These are phyloP conservation scores for Fringilla coelebs DNA, from an alignment of 2,797 vertebrate species.

Conservation along the genomic window DNA sequence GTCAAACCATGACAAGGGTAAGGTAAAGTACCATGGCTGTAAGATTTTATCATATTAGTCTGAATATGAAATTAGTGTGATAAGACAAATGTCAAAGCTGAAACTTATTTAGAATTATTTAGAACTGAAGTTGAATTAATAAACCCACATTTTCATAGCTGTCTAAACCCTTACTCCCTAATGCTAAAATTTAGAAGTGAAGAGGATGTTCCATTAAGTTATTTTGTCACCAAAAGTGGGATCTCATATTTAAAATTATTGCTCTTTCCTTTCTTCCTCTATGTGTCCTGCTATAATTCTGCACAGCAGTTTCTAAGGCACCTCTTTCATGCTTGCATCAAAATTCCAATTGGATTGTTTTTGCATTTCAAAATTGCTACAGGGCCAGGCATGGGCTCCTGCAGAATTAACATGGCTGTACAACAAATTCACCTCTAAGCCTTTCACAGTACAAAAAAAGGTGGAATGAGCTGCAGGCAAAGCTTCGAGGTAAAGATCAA, in stretches of 20 bases:
- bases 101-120: not conserved
- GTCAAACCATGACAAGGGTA: not conserved
- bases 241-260: not conserved
- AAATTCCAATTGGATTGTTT: not conserved
- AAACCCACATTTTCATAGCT: not conserved
- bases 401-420: not conserved
- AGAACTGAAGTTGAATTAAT: not conserved
- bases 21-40: not conserved
- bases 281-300: not conserved
- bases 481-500: not conserved
- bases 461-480: not conserved
- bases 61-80: not conserved
- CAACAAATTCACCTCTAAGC: accelerated
- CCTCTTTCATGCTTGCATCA: accelerated
- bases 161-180: not conserved
- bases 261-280: accelerated
- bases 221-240: not conserved
- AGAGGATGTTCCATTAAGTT: not conserved
- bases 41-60: not conserved
- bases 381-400: accelerated
- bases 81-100: not conserved
- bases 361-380: not conserved
- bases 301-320: not conserved
- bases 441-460: not conserved
- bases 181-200: not conserved